These are phyloP conservation scores for Papilio xuthus DNA, from an alignment of 1,140 invertebrate species.

Conservation along the genomic window DNA sequence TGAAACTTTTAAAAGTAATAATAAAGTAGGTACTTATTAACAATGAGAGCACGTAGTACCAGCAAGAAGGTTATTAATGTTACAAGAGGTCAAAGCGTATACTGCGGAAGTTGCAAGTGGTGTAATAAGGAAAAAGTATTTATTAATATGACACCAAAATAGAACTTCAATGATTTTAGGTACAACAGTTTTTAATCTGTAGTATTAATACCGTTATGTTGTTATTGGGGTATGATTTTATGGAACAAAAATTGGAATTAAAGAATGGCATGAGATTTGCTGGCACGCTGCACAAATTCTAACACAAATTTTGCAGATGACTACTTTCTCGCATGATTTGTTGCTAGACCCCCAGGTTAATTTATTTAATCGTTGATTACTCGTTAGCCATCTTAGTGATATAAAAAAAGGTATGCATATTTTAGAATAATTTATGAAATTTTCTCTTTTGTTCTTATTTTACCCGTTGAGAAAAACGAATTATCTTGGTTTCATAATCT, in stretches of 20 bases:
- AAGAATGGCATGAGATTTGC: too few relatives aligned
- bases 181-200: too few relatives aligned
- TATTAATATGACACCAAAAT: background rate
- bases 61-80: background rate
- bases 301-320: too few relatives aligned
- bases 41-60: background rate
- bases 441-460: background rate
- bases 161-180: background rate
- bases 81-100: background rate
- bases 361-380: too few relatives aligned
- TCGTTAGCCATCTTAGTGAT: too few relatives aligned
- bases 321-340: too few relatives aligned
- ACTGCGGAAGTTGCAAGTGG: background rate
- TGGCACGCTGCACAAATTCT: too few relatives aligned
- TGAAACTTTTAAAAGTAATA: slow-evolving; percentile 8
- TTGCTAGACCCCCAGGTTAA: too few relatives aligned
- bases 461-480: slow-evolving; percentile 1
- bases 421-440: too few relatives aligned
- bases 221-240: too few relatives aligned
- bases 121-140: background rate
- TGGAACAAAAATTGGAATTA: too few relatives aligned
- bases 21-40: slow-evolving; percentile 3
- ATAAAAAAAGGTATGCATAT: too few relatives aligned
- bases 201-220: background rate
- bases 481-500: slow-evolving; percentile 24